These are phyloP conservation scores for Pteronura brasiliensis DNA, from an alignment of 2,113 vertebrate species.

Conservation along the genomic window DNA sequence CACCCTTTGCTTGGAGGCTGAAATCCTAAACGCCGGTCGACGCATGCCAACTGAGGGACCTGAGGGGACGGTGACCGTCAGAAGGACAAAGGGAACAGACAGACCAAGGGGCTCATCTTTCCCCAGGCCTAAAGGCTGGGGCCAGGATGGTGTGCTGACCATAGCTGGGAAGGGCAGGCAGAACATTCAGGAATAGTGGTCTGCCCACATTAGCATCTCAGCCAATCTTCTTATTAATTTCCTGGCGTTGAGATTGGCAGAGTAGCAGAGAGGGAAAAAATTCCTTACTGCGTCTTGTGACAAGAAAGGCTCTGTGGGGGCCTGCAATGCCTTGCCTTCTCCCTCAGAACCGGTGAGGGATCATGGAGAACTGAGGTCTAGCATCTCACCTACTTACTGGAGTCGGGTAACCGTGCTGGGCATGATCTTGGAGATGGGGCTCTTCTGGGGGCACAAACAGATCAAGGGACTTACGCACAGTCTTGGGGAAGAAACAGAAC, in stretches of 20 bases:
- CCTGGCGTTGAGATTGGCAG: fast-evolving
- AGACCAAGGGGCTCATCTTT: fast-evolving
- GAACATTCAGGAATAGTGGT: not conserved
- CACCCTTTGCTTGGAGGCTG: not conserved
- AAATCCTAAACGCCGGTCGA: not conserved
- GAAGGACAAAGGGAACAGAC: not conserved
- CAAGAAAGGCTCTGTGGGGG: not conserved
- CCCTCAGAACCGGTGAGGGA: fast-evolving
- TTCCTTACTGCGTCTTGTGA: not conserved
- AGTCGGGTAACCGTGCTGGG: not conserved
- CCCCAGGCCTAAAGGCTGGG: not conserved
- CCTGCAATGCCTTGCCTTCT: not conserved
- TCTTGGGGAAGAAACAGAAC: not conserved
- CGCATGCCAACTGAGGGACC: not conserved
- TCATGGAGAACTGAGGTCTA: fast-evolving
- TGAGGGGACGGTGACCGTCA: too few relatives aligned
- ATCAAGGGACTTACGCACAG: fast-evolving
- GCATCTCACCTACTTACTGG: not conserved
- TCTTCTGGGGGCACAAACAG: not conserved
- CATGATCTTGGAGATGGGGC: not conserved
- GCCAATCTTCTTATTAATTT: too few relatives aligned
- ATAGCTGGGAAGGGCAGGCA: too few relatives aligned
- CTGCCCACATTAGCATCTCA: fast-evolving
- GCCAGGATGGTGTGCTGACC: not conserved
- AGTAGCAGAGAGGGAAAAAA: not conserved